A percentile compares a stretch with the other conserved stretches of the same genome.
Conservation (phyloP, 2,797 vertebrate species). For the Parotocinclus haroldoi region DNA sequence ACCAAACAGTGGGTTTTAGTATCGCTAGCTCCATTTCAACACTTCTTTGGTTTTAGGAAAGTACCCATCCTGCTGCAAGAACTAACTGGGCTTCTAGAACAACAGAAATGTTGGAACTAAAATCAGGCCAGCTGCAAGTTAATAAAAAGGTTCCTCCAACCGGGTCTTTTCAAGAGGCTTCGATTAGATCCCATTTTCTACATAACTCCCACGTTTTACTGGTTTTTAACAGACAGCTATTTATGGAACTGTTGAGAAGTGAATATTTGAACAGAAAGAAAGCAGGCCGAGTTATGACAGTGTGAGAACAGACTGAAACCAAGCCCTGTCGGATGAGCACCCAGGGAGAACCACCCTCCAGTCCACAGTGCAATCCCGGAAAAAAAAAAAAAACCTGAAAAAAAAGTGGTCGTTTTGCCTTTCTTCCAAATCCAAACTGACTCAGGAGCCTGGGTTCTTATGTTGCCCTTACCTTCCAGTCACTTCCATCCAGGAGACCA, state of each 20-base stretch:
- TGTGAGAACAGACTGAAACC: conserved; percentile 1
- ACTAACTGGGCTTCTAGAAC: too few relatives aligned
- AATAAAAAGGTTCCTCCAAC: too few relatives aligned
- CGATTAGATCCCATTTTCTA: neutral
- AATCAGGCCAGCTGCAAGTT: too few relatives aligned
- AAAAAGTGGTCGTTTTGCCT: neutral
- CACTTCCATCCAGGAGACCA: conserved; percentile 9
- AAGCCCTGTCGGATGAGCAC: conserved; percentile 15
- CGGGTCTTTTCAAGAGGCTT: too few relatives aligned
- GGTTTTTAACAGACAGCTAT: conserved; percentile 25
- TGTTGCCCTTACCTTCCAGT: neutral
- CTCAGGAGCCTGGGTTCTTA: neutral
- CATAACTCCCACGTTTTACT: conserved; percentile 20
- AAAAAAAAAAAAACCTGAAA: neutral
- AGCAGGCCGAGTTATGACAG: conserved; percentile 21
- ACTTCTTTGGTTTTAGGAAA: too few relatives aligned
- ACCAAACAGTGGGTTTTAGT: too few relatives aligned
- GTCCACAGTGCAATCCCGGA: neutral
- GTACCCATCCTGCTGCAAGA: too few relatives aligned
- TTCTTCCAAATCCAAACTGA: neutral
- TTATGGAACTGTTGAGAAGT: conserved; percentile 16
- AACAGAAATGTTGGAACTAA: too few relatives aligned
- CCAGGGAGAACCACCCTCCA: conserved; percentile 7
- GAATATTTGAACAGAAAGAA: conserved; percentile 13
- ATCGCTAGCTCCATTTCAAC: too few relatives aligned